A percentile compares a stretch with the other conserved stretches of the same genome.
Evolutionary conservation across 2,888 invertebrate genomes (phyloP).

Genomic region (Tiphia femorata): DNA sequence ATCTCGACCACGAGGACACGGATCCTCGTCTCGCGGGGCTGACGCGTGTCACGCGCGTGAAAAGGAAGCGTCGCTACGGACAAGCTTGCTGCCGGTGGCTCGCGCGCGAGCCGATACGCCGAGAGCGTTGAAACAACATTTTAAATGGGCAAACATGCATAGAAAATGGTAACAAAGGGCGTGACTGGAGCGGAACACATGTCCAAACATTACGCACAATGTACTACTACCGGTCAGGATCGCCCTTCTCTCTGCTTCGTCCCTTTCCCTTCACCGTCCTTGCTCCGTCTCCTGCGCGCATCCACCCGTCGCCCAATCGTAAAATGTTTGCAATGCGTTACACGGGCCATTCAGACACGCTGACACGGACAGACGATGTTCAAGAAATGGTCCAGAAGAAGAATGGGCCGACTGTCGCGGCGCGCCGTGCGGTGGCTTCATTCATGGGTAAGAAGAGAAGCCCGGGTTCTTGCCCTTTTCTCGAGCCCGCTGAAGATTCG

Average conservation of each 20-base stretch:
- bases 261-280: constrained; percentile 31
- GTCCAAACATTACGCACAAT: constrained; percentile 68
- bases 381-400: constrained; percentile 52
- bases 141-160: constrained; percentile 64
- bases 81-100: not conserved
- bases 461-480: not conserved
- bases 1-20: no score
- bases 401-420: no score
- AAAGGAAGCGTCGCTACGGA: not conserved
- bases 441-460: no score
- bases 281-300: constrained; percentile 7
- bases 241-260: no score
- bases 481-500: no score
- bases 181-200: constrained; percentile 69
- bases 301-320: constrained; percentile 42
- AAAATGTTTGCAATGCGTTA: constrained; percentile 66
- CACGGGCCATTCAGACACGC: constrained; percentile 60
- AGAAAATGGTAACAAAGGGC: constrained; percentile 67
- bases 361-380: constrained; percentile 52
- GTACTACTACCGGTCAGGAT: constrained; percentile 60
- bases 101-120: constrained; percentile 26
- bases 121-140: constrained; percentile 62
- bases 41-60: no score
- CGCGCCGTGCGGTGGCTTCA: no score
- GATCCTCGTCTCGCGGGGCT: no score